phyloP scores from a whole-genome alignment of 2,113 vertebrate genomes.

The Dasyornis broadbenti region DNA sequence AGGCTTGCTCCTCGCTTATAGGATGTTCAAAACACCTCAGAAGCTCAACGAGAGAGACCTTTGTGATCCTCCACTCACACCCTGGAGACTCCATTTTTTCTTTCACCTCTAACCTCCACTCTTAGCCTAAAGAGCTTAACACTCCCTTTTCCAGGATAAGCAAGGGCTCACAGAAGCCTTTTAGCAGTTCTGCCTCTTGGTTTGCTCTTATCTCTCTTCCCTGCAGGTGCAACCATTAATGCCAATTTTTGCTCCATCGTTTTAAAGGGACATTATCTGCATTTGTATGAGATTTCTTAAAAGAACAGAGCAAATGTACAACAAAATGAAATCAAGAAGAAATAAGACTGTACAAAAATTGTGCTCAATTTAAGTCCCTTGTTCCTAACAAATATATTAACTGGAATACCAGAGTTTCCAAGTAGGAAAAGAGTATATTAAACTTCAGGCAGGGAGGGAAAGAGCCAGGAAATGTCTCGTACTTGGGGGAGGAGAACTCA shows the following conservation, averaged over 20 bases:
- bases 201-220: not conserved
- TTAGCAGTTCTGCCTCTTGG: not conserved
- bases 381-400: not conserved
- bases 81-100: not conserved
- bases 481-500: not conserved
- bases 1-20: constrained; percentile 67
- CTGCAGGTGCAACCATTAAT: constrained; percentile 26
- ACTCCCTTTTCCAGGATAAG: accelerated
- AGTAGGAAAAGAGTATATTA: not conserved
- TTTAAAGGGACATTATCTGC: not conserved
- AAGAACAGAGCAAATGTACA: not conserved
- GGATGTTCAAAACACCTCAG: constrained; percentile 46
- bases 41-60: constrained; percentile 48
- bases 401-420: not conserved
- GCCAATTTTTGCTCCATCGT: not conserved
- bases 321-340: not conserved
- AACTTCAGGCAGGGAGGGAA: not conserved
- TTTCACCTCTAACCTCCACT: not conserved
- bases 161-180: not conserved
- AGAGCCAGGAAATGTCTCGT: not conserved
- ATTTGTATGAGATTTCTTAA: not conserved
- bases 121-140: not conserved
- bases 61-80: not conserved
- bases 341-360: not conserved
- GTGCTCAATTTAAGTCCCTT: not conserved